These are phyloP conservation scores for Luperina nickerlii DNA, from an alignment of 2,888 invertebrate genomes.

Conservation along the genomic window DNA sequence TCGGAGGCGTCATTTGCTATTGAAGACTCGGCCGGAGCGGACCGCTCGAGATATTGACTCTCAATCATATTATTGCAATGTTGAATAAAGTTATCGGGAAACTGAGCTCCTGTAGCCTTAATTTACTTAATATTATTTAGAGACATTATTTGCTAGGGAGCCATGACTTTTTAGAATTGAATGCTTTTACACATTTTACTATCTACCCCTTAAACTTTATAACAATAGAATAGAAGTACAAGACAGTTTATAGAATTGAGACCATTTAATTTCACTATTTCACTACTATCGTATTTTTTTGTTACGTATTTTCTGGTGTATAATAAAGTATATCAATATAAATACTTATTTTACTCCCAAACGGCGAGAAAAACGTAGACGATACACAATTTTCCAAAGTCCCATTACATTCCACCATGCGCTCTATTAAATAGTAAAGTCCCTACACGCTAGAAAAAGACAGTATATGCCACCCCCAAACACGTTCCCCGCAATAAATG, in stretches of 20 bases:
- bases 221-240: background rate
- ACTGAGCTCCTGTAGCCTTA: background rate
- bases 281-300: too few species aligned
- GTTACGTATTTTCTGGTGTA: too few species aligned
- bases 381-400: constrained; percentile 63
- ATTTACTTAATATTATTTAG: constrained; percentile 6
- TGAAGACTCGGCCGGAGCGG: constrained; percentile 67
- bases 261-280: constrained; percentile 15
- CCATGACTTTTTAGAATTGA: background rate
- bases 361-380: constrained; percentile 36
- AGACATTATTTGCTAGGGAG: background rate
- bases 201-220: background rate
- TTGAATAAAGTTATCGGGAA: constrained; percentile 58
- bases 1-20: constrained; percentile 75
- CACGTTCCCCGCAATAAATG: constrained; percentile 86
- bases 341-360: constrained; percentile 18
- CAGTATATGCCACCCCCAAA: constrained; percentile 81
- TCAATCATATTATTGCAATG: constrained; percentile 65
- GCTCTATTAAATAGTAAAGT: constrained; percentile 77
- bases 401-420: constrained; percentile 71
- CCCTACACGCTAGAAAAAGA: constrained; percentile 85
- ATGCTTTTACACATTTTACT: background rate
- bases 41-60: constrained; percentile 67
- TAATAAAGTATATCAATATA: too few species aligned
- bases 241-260: background rate